Evolutionary conservation across 2,797 vertebrate species (phyloP).

Genomic region (Lepus townsendii): DNA sequence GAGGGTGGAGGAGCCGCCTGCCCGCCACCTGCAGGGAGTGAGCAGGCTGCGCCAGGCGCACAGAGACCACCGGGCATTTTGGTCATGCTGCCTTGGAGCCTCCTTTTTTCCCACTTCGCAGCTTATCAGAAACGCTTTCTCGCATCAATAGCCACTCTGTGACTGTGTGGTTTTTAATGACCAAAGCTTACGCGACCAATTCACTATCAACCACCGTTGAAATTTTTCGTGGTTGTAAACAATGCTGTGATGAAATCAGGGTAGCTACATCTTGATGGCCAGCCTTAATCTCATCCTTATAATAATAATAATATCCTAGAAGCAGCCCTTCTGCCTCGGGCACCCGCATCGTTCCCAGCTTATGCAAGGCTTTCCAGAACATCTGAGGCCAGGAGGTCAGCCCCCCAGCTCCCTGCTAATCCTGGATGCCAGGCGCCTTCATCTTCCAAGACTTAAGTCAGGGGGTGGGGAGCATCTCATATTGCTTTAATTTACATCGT

Average conservation of each 20-base stretch:
- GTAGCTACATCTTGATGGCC: background rate
- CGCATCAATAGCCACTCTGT: constrained; percentile 6
- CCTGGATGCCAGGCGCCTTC: background rate
- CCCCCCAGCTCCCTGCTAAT: background rate
- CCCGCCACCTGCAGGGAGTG: too few relatives aligned
- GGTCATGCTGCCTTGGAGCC: background rate
- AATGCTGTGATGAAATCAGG: background rate
- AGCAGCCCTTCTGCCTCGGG: background rate
- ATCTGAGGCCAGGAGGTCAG: background rate
- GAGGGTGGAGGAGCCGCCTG: background rate
- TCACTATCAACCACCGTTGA: background rate
- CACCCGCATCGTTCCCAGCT: background rate
- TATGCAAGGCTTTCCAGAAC: background rate
- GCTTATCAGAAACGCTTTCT: background rate
- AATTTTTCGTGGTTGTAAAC: background rate
- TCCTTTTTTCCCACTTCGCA: background rate
- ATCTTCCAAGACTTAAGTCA: background rate
- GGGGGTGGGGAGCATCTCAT: background rate
- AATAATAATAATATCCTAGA: background rate
- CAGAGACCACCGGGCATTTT: background rate
- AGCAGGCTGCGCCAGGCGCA: accelerated
- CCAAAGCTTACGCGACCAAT: background rate
- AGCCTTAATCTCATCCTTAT: background rate
- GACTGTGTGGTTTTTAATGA: constrained; percentile 20
- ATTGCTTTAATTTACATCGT: background rate